Percentiles rank a stretch among this genome's conserved stretches.
Conservation (phyloP, 2,888 invertebrate genomes). For the Carcina quercana region DNA sequence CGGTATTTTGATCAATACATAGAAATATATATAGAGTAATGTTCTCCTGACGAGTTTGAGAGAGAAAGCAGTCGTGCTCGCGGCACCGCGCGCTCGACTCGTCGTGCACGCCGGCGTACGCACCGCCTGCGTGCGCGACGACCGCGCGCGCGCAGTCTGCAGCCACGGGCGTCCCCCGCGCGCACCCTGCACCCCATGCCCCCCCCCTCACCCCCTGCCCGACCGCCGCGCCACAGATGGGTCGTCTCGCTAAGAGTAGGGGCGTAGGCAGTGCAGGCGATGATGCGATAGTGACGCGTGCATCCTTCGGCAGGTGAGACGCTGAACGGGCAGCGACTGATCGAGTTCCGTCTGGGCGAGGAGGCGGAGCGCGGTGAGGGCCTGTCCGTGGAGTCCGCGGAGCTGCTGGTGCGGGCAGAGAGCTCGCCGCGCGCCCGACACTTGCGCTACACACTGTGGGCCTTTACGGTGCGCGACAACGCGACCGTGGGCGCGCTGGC, state of each 20-base stretch:
- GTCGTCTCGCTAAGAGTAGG: constrained; percentile 55
- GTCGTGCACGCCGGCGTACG: constrained; percentile 28
- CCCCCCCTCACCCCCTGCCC: constrained; percentile 17
- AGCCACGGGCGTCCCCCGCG: constrained; percentile 60
- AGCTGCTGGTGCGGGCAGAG: constrained; percentile 80
- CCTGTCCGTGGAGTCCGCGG: constrained; percentile 84
- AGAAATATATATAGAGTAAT: too few species aligned
- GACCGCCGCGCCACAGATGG: constrained; percentile 33
- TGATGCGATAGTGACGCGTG: not conserved
- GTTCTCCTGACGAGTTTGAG: constrained; percentile 1
- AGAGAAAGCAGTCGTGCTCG: constrained; percentile 32
- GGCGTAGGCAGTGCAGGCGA: constrained; percentile 16
- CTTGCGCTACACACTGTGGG: constrained; percentile 79
- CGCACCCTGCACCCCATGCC: constrained; percentile 32
- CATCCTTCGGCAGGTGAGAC: constrained; percentile 78
- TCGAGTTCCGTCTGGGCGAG: constrained; percentile 87
- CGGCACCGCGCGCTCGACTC: constrained; percentile 44
- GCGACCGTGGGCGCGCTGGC: constrained; percentile 70
- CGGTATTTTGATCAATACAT: constrained; percentile 8
- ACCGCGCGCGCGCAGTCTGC: constrained; percentile 49
- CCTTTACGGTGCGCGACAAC: constrained; percentile 80
- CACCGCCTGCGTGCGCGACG: constrained; percentile 26
- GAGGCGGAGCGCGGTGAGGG: constrained; percentile 74
- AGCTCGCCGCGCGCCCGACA: constrained; percentile 39
- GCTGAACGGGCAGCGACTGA: constrained; percentile 87